Percentiles rank a stretch among this genome's conserved stretches.
Conservation (phyloP, 2,797 vertebrate species). For the Phoeniculus purpureus region DNA sequence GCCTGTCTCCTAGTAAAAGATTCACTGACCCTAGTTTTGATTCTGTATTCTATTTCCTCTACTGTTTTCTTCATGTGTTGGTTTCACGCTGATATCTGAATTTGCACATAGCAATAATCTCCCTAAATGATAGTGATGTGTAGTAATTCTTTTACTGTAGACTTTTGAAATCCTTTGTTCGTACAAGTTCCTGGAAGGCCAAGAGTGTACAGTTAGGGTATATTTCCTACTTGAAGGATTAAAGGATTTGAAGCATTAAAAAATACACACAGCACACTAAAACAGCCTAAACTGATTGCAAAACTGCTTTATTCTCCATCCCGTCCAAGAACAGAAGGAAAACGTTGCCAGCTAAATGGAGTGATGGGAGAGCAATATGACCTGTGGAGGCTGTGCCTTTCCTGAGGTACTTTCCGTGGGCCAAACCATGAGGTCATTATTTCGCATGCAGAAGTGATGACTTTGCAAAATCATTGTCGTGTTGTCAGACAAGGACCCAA, state of each 20-base stretch:
- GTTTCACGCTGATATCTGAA: slow-evolving; percentile 16
- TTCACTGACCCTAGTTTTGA: background rate
- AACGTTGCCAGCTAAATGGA: background rate
- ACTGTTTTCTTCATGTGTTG: slow-evolving; percentile 14
- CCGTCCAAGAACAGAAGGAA: background rate
- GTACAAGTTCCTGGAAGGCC: slow-evolving; percentile 27
- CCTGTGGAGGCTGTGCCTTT: background rate
- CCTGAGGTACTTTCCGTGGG: slow-evolving; percentile 7
- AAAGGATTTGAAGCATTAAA: slow-evolving; percentile 31
- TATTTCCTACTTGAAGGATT: slow-evolving; percentile 28
- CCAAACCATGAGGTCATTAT: slow-evolving; percentile 3
- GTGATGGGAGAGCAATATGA: background rate
- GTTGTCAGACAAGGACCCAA: background rate
- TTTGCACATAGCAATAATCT: background rate
- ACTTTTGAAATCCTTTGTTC: slow-evolving; percentile 35
- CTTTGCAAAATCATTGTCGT: background rate
- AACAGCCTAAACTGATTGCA: slow-evolving; percentile 7
- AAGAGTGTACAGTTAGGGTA: background rate
- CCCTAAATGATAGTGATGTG: background rate
- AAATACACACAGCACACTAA: background rate
- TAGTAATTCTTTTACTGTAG: slow-evolving; percentile 22
- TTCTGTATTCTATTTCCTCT: background rate
- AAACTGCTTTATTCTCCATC: slow-evolving; percentile 10
- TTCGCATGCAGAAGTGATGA: background rate
- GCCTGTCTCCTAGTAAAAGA: background rate